Evolutionary conservation across 1,140 invertebrate genomes (phyloP).

Genomic region (Ceratina australensis): DNA sequence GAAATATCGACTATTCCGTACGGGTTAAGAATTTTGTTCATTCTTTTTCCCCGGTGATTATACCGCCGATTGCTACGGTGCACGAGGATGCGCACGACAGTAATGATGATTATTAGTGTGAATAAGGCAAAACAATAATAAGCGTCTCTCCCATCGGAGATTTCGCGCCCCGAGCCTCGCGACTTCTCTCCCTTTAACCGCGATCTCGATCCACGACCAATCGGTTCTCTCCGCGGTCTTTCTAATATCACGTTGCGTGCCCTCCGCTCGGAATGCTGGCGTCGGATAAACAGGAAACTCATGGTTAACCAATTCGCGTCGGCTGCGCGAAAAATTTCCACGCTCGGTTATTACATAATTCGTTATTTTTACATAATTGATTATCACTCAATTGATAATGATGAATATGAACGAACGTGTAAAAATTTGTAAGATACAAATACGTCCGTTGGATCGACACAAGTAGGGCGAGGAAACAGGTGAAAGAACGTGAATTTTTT

Average conservation of each 20-base stretch:
- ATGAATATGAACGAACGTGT: background rate
- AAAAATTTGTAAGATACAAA: background rate
- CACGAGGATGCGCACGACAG: slow-evolving; percentile 35
- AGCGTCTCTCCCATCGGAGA: slow-evolving; percentile 25
- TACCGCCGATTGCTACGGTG: background rate
- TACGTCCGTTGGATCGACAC: background rate
- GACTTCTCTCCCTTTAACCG: background rate
- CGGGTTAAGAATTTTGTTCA: slow-evolving; percentile 13
- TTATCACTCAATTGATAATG: background rate
- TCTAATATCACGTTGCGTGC: background rate
- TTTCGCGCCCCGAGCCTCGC: no score
- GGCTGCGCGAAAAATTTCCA: no score
- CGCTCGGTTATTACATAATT: background rate
- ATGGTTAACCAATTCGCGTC: no score
- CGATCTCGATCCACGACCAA: slow-evolving; percentile 8
- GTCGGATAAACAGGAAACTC: no score
- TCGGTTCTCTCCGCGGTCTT: background rate
- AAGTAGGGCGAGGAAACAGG: background rate
- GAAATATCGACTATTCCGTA: background rate
- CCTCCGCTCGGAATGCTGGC: no score
- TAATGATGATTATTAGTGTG: slow-evolving; percentile 61
- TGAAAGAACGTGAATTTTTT: slow-evolving; percentile 30
- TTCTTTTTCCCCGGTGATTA: background rate
- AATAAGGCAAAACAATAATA: slow-evolving; percentile 51
- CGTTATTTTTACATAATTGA: no score